Base-by-base conservation (phyloP, 2,888 invertebrate genomes). In the Catocala fraxini region DNA sequence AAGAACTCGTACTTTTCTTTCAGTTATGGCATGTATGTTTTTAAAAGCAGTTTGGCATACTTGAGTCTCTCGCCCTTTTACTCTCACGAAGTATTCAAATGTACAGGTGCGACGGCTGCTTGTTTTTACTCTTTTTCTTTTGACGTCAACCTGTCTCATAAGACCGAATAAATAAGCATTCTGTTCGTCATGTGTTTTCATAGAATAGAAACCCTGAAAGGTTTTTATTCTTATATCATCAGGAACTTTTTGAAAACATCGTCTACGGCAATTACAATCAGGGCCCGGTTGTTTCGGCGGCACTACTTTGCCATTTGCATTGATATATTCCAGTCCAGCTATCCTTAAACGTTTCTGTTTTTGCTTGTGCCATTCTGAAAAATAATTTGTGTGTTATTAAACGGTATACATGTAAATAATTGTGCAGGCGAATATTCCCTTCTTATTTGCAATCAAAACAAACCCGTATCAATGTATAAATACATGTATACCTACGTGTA, bases 131-230 rank as follows among this genome's bases (percentile, higher is more conserved):
- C 95, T 89, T 87, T 95, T 95, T 81, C 95, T 87, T 80, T 95
- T 95, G 0, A 95, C 95, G 80, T 95, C 95, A 6, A 95, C 94
- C 81, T 95, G 95, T 66, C 95, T 89, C 92, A 95, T 95, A 3
- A 95, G 88, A 15, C 95, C 95, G 85, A 95, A 95, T 68, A 95
- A 87, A 81, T 95, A 95, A 35, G 95, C 95, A 86, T 95, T 95
- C 83, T 95, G 95, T 82, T 95, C 95, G 85, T 95, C 95, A 79
- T 95, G 95, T 25, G 93, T 94, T 82, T 95, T 95, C 90, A 95
- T 93, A 5, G 93, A 90, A 74, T 95, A 95, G 73, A 95, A 95
- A 4, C 95, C 95, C 78, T 95, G 93, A 81, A 95, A 95, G 9
- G 95, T 95, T 83, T 92, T 94, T 33, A 92, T 70, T 71, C 95